Evolutionary conservation across 1,140 invertebrate species (phyloP).

Genomic region (Hyles vespertilio): DNA sequence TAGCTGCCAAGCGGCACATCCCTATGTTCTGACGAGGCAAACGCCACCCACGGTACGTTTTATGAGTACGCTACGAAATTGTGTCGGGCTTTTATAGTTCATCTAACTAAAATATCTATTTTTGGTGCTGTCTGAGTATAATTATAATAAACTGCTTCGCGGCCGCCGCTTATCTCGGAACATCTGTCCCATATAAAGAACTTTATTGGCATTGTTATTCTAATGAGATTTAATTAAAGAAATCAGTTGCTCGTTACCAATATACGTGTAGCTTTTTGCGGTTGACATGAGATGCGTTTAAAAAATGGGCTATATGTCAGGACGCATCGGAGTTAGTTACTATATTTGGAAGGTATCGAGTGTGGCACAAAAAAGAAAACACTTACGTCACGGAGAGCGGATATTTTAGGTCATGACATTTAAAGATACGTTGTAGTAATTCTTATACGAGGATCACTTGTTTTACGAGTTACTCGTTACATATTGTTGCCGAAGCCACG

Average conservation of each 20-base stretch:
- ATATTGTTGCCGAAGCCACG: too few species aligned
- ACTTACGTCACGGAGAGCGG: neutral
- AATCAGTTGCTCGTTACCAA: too few species aligned
- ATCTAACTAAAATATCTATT: conserved; percentile 21
- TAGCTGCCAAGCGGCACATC: conserved; percentile 34
- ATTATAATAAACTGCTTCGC: conserved; percentile 10
- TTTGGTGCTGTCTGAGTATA: conserved; percentile 14
- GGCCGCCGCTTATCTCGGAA: neutral
- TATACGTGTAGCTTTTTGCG: too few species aligned
- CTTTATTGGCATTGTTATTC: too few species aligned
- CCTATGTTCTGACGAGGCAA: conserved; percentile 13
- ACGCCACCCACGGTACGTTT: conserved; percentile 17
- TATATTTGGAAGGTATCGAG: conserved; percentile 7
- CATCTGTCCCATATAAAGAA: too few species aligned
- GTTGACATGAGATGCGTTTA: neutral
- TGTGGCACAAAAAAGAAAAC: conserved; percentile 1
- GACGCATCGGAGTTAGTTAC: conserved; percentile 14
- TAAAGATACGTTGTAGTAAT: conserved; percentile 1
- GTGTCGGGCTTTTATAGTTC: conserved; percentile 9
- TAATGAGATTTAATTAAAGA: too few species aligned
- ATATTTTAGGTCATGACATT: conserved; percentile 1
- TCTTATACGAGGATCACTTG: neutral
- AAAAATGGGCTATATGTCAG: conserved; percentile 9
- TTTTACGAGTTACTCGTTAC: too few species aligned
- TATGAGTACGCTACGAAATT: conserved; percentile 4